Conservation (phyloP, 2,888 invertebrate species). For the Drosophila barbarae region DNA sequence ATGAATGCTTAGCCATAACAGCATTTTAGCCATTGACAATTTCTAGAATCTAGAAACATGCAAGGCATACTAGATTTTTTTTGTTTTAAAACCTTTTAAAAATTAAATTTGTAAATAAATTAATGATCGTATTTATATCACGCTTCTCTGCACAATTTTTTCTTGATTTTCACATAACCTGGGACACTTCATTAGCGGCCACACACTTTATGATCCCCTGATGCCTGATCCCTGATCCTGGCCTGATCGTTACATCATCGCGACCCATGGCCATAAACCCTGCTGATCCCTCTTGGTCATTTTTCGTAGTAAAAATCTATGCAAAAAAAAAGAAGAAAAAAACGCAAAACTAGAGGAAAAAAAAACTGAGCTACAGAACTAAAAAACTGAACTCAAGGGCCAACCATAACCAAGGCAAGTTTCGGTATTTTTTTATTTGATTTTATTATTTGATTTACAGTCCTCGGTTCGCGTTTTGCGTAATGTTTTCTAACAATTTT, state of each 20-base stretch:
- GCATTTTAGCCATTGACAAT: no score
- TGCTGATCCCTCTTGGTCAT: constrained; percentile 7
- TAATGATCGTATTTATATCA: no score
- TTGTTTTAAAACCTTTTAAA: no score
- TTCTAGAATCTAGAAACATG: no score
- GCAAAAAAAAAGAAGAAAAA: constrained; percentile 1
- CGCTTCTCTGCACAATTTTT: no score
- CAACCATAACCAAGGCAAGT: constrained; percentile 40
- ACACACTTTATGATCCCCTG: constrained; percentile 10
- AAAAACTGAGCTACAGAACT: constrained; percentile 29
- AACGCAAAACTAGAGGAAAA: constrained; percentile 4
- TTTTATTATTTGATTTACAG: constrained; percentile 39
- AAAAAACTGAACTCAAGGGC: constrained; percentile 43
- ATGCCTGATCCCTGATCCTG: not conserved
- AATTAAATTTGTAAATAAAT: no score
- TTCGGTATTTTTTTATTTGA: constrained; percentile 31
- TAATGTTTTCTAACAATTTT: constrained; percentile 34
- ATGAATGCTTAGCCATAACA: no score
- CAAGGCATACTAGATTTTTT: no score
- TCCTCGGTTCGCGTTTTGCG: constrained; percentile 48
- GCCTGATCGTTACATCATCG: constrained; percentile 26
- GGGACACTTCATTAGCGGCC: constrained; percentile 16
- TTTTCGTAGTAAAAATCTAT: constrained; percentile 5
- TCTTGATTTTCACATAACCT: not conserved
- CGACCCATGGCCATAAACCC: constrained; percentile 13